Base-by-base conservation (phyloP, 2,797 vertebrate genomes). In the Bovichtus variegatus region DNA sequence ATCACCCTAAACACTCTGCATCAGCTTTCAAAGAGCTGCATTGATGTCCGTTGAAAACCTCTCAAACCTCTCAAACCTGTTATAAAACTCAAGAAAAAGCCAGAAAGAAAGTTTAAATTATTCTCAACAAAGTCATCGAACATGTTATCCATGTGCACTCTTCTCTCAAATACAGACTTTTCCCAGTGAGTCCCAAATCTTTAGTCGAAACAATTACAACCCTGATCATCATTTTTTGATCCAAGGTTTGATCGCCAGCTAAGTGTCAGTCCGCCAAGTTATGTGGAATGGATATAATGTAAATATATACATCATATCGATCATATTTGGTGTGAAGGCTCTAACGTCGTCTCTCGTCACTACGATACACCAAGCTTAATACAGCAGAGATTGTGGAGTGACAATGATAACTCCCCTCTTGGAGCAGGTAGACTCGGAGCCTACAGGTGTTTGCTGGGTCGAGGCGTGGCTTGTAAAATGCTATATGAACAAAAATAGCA, bases 21-120 rank as follows among this genome's bases (percentile, higher is more conserved):
- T n/a, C 44, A 21, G 64, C 41, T 62, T 71, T 62, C 5, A 63
- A 53, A 60, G 21, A 64, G 36, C 40, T 68, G 27, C 58, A 21
- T 53, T 2, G 0, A 23, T 43, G 15, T 53, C 9, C 6, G 6
- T 8, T 71, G 68, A 21, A 61, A 19, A n/a, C n/a, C n/a, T n/a
- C n/a, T n/a, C n/a, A n/a, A n/a, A n/a, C n/a, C 40, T 38, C 34
- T 36, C 4, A 21, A 44, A 60, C 21, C 18, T 59, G 18, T 43
- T 29, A 21, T n/a, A 9, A 9, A 68, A 43, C 19, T 46, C 23
- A 34, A 19, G 21, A 7, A 25, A 27, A 29, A 27, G 31, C 6
- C 11, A 11, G 38, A 12, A 54, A 63, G 29, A 44, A 36, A 36
- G 16, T 38, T 43, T 1, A 23, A 66, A 19, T 50, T 4, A 49